Evolutionary conservation across 1,140 invertebrate genomes (phyloP).

Genomic region (Probaryconus sp.): DNA sequence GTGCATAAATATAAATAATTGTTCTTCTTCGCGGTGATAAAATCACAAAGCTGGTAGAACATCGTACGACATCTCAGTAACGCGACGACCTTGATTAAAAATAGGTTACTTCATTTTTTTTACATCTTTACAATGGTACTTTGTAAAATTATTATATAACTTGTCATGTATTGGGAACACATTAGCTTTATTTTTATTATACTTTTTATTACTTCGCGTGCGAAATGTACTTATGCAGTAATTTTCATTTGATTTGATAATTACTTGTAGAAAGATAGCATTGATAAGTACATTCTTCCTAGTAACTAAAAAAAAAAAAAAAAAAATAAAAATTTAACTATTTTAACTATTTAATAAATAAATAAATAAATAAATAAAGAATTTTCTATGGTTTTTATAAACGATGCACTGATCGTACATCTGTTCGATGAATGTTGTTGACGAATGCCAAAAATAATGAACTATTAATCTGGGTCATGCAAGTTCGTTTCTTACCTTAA

Average conservation of each 20-base stretch:
- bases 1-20: conserved; percentile 30
- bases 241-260: too few relatives aligned
- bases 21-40: conserved; percentile 19
- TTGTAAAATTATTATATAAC: conserved; percentile 24
- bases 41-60: conserved; percentile 11
- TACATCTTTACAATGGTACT: conserved; percentile 32
- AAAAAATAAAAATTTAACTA: too few relatives aligned
- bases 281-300: too few relatives aligned
- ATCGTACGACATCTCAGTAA: conserved; percentile 7
- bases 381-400: too few relatives aligned
- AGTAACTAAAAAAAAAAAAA: too few relatives aligned
- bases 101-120: conserved; percentile 38
- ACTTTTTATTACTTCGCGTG: conserved; percentile 9
- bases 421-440: too few relatives aligned
- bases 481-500: conserved; percentile 83
- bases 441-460: too few relatives aligned
- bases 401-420: too few relatives aligned
- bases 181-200: conserved; percentile 9
- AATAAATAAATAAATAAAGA: too few relatives aligned
- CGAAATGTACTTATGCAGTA: conserved; percentile 3
- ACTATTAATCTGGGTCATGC: conserved; percentile 27
- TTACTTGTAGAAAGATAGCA: too few relatives aligned
- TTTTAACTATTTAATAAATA: too few relatives aligned
- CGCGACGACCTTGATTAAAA: conserved; percentile 37
- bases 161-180: conserved; percentile 39